Conservation (phyloP, 2,888 invertebrate species). For the Nysson spinosus region DNA sequence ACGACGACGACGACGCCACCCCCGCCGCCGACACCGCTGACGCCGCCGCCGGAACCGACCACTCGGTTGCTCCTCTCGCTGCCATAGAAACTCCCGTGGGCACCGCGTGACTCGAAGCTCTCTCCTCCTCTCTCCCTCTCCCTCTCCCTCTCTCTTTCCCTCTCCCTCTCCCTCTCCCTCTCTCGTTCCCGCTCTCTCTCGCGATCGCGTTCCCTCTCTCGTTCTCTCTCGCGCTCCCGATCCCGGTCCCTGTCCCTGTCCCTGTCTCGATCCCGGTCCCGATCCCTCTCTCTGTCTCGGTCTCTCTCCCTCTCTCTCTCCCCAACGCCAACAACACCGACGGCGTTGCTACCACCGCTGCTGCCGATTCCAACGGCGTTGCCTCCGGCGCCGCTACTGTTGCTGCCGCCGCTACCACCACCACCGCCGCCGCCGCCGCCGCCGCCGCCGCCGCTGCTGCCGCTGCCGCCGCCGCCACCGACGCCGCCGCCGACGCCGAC, state of each 20-base stretch:
- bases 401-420: constrained; percentile 4
- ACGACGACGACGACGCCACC: constrained; percentile 64
- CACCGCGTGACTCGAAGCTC: constrained; percentile 76
- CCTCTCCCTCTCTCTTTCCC: constrained; percentile 43
- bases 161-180: constrained; percentile 58
- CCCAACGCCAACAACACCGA: constrained; percentile 16
- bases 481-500: constrained; percentile 19
- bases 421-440: constrained; percentile 1
- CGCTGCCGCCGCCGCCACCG: constrained; percentile 8
- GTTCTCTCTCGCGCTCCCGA: constrained; percentile 32
- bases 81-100: constrained; percentile 76
- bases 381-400: constrained; percentile 6
- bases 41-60: constrained; percentile 65
- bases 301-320: constrained; percentile 10
- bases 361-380: constrained; percentile 5
- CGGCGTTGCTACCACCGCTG: constrained; percentile 12
- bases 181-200: constrained; percentile 38
- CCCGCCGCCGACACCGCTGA: constrained; percentile 60
- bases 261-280: constrained; percentile 31
- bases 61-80: constrained; percentile 70
- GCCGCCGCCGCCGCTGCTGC: constrained; percentile 10
- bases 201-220: constrained; percentile 34
- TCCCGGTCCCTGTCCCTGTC: constrained; percentile 37
- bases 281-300: constrained; percentile 11
- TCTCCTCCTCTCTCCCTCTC: constrained; percentile 55